phyloP scores from a whole-genome alignment of 2,888 invertebrate genomes.

The Argyresthia goedartella region DNA sequence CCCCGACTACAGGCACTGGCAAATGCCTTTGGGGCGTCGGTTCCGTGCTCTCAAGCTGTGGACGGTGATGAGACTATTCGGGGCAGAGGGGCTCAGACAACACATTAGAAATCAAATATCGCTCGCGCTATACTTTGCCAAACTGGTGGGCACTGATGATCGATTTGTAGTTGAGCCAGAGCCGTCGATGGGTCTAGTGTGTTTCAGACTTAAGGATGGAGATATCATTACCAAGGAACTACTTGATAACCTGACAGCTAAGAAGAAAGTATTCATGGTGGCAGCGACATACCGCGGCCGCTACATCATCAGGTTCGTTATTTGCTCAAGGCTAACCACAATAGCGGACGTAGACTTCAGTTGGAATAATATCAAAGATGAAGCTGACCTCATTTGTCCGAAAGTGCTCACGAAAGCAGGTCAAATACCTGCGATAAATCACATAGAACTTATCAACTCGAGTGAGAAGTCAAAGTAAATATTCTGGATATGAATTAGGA shows the following conservation, averaged over 20 bases:
- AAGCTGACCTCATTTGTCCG: slow-evolving; percentile 48
- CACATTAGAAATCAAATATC: slow-evolving; percentile 81
- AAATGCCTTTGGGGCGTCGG: slow-evolving; percentile 87
- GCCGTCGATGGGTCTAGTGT: slow-evolving; percentile 85
- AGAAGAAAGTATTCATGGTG: slow-evolving; percentile 85
- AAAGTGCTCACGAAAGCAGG: slow-evolving; percentile 33
- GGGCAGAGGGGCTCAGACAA: slow-evolving; percentile 82
- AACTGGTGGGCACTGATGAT: slow-evolving; percentile 75
- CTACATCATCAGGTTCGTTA: slow-evolving; percentile 83
- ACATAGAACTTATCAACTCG: slow-evolving; percentile 33
- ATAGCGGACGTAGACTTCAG: slow-evolving; percentile 81
- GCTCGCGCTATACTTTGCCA: slow-evolving; percentile 84
- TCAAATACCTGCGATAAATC: slow-evolving; percentile 39
- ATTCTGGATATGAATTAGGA: too few species aligned
- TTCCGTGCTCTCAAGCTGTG: slow-evolving; percentile 94
- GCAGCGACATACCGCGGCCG: slow-evolving; percentile 78
- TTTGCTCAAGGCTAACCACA: slow-evolving; percentile 81
- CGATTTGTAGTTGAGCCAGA: slow-evolving; percentile 85
- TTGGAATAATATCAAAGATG: slow-evolving; percentile 75
- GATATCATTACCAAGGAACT: slow-evolving; percentile 79
- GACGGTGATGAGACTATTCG: slow-evolving; percentile 89
- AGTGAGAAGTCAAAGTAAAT: slow-evolving; percentile 49
- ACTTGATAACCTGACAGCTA: slow-evolving; percentile 78
- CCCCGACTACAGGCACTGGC: slow-evolving; percentile 83
- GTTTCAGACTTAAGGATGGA: slow-evolving; percentile 86